A percentile compares a stretch with the other conserved stretches of the same genome.
Evolutionary conservation across 2,888 invertebrate genomes (phyloP).

Genomic region (Thecophora atra): DNA sequence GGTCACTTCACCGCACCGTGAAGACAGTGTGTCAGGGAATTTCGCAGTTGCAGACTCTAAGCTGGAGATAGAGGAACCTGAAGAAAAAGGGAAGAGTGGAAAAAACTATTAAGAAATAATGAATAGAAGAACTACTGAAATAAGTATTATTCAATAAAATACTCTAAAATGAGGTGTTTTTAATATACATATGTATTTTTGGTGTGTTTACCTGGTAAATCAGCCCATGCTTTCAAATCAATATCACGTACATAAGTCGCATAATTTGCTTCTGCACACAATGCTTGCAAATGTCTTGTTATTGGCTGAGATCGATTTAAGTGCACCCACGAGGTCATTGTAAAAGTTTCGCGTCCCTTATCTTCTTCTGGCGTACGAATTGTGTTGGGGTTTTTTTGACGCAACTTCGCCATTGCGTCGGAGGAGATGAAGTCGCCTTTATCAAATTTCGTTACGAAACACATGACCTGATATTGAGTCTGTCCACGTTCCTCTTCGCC

Average conservation of each 20-base stretch:
- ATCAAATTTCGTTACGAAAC: constrained; percentile 88
- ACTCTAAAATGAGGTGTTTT: not conserved
- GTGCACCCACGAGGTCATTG: constrained; percentile 84
- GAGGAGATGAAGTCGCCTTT: constrained; percentile 95
- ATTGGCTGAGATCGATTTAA: constrained; percentile 75
- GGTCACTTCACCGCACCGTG: constrained; percentile 75
- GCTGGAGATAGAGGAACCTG: constrained; percentile 78
- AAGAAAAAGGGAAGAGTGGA: no score
- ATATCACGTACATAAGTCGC: constrained; percentile 80
- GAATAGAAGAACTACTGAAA: not conserved
- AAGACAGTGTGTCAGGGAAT: constrained; percentile 70
- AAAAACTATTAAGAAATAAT: not conserved
- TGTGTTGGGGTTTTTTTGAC: constrained; percentile 89
- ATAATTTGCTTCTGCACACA: constrained; percentile 82
- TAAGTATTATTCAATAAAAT: not conserved
- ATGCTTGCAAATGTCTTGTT: constrained; percentile 76
- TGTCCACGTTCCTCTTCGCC: constrained; percentile 94
- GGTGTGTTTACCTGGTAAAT: constrained; percentile 77
- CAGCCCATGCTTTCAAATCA: constrained; percentile 83
- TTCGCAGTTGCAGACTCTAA: constrained; percentile 77
- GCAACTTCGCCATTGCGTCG: constrained; percentile 94
- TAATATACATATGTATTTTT: not conserved
- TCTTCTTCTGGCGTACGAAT: constrained; percentile 92
- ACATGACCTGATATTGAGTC: constrained; percentile 87
- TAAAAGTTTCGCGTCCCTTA: constrained; percentile 82